Conservation (phyloP, 2,797 vertebrate genomes). For the Silurus aristotelis region DNA sequence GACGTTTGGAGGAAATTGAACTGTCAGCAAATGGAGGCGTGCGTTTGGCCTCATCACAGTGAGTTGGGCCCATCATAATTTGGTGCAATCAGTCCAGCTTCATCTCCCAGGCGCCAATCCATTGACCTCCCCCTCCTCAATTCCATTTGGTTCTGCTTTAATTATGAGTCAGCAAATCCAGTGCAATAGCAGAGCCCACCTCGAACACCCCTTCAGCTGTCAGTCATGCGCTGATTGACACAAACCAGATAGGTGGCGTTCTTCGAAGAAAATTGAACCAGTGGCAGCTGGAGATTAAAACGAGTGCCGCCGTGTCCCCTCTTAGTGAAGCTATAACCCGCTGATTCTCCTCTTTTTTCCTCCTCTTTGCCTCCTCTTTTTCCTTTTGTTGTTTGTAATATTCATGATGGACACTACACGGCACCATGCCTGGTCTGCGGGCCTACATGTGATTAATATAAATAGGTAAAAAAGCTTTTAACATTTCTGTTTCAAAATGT, state of each 20-base stretch:
- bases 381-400: slow-evolving; percentile 49
- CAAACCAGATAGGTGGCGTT: slow-evolving; percentile 84
- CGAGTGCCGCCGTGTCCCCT: slow-evolving; percentile 49
- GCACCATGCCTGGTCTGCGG: slow-evolving; percentile 43
- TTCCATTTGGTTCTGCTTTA: slow-evolving; percentile 93
- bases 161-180: slow-evolving; percentile 92
- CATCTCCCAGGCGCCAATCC: slow-evolving; percentile 89
- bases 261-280: slow-evolving; percentile 74
- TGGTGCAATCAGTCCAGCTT: slow-evolving; percentile 99
- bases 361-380: slow-evolving; percentile 25
- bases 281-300: slow-evolving; percentile 60
- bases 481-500: slow-evolving; percentile 79
- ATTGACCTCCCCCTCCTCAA: slow-evolving; percentile 94
- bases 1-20: slow-evolving; percentile 99
- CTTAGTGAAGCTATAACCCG: slow-evolving; percentile 50
- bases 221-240: slow-evolving; percentile 91
- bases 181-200: slow-evolving; percentile 91
- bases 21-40: slow-evolving; percentile 99
- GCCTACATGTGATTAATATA: slow-evolving; percentile 67
- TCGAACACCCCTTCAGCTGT: slow-evolving; percentile 89
- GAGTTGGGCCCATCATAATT: slow-evolving; percentile 99
- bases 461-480: slow-evolving; percentile 80
- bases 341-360: slow-evolving; percentile 19
- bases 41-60: slow-evolving; percentile 99
- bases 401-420: slow-evolving; percentile 53